Percentiles rank a stretch among this genome's conserved stretches.
Evolutionary conservation across 1,140 invertebrate species (phyloP).

Genomic region (Pinna nobilis): DNA sequence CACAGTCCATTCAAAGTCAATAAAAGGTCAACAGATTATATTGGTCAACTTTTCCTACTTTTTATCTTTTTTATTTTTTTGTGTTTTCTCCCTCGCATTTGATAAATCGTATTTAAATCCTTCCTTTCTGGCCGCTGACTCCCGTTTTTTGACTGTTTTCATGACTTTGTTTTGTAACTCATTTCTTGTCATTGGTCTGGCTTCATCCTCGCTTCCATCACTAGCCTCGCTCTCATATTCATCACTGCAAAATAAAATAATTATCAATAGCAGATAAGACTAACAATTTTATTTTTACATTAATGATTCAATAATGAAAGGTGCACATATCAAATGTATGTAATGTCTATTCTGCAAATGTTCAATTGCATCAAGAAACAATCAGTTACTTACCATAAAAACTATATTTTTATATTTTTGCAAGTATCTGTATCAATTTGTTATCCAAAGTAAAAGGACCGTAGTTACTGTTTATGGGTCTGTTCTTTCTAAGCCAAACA

Average conservation of each 20-base stretch:
- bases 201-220: conserved; percentile 71
- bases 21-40: background rate
- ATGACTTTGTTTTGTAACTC: conserved; percentile 72
- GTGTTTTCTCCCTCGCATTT: conserved; percentile 66
- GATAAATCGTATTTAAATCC: conserved; percentile 70
- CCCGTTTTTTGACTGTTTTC: conserved; percentile 73
- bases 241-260: conserved; percentile 61
- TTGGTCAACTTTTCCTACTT: conserved; percentile 50
- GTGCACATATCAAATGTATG: too few relatives aligned
- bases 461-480: too few relatives aligned
- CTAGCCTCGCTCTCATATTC: conserved; percentile 73
- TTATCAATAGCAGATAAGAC: background rate
- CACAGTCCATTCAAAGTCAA: background rate
- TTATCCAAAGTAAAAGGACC: too few relatives aligned
- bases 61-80: conserved; percentile 69
- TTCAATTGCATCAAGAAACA: too few relatives aligned
- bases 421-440: background rate
- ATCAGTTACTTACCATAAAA: background rate
- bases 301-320: too few relatives aligned
- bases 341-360: too few relatives aligned
- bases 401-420: background rate
- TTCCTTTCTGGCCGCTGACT: conserved; percentile 68
- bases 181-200: conserved; percentile 67
- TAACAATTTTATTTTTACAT: background rate
- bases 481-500: too few relatives aligned